Conservation (phyloP, 2,113 vertebrate genomes). For the Semicossyphus pulcher region DNA sequence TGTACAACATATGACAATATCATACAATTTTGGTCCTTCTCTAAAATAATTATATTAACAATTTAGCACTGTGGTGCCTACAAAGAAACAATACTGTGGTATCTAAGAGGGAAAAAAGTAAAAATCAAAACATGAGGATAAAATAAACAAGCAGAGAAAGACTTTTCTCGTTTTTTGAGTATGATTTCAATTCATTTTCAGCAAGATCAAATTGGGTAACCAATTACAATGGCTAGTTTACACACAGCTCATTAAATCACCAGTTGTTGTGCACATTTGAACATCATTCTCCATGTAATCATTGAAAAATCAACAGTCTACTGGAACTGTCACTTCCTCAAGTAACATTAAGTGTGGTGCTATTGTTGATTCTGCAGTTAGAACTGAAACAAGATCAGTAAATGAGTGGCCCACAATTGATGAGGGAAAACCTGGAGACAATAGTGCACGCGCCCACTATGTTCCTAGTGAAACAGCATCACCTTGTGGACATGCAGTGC, state of each 20-base stretch:
- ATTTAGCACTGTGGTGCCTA: constrained; percentile 87
- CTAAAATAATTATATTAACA: constrained; percentile 94
- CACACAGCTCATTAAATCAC: constrained; percentile 69
- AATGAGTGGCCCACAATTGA: constrained; percentile 42
- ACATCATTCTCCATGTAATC: constrained; percentile 58
- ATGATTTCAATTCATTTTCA: constrained; percentile 82
- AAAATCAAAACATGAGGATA: constrained; percentile 86
- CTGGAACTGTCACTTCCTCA: constrained; percentile 55
- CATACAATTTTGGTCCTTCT: constrained; percentile 96
- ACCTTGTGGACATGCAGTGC: constrained; percentile 73
- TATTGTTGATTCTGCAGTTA: constrained; percentile 70
- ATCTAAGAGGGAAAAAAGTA: constrained; percentile 87
- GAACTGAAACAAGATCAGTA: constrained; percentile 56
- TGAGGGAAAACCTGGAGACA: constrained; percentile 45
- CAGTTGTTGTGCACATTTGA: constrained; percentile 63
- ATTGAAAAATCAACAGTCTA: constrained; percentile 61
- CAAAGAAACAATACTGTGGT: constrained; percentile 91
- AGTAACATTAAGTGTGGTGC: constrained; percentile 68
- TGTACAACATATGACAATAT: constrained; percentile 87
- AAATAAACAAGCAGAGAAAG: constrained; percentile 80
- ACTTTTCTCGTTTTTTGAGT: constrained; percentile 77
- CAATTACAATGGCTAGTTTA: constrained; percentile 62
- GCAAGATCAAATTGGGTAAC: constrained; percentile 65
- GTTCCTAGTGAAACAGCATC: constrained; percentile 63
- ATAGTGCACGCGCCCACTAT: constrained; percentile 49